Base-by-base conservation (phyloP, 2,888 invertebrate species). In the Drosophila kambysellisi region DNA sequence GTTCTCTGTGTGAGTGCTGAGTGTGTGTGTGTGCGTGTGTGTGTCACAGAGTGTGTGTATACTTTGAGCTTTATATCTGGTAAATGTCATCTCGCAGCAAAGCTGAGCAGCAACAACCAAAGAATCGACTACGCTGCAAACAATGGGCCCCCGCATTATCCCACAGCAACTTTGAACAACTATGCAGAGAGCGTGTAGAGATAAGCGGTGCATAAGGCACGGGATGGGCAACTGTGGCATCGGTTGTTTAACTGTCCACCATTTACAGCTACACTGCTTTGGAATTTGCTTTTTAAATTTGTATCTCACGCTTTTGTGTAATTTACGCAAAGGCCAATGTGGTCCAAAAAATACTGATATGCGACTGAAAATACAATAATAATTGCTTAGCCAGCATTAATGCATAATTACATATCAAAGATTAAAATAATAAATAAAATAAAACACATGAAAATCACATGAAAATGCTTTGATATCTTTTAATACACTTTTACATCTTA, bases 1-100 rank as follows among this genome's bases (percentile, higher is more conserved):
- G 64, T 70, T 54, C 50, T 62, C 52, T 73, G 56, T 75, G 41
- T 39, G 32, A 33, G 39, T 30, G 48, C 20, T 52, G 43, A 43
- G 50, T 33, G 33, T 32, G 60, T 41, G 9, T 43, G 37, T 50
- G 39, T 35, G 54, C 62, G 63, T 60, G 46, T 54, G 12, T 25
- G 35, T 43, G 35, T 52, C 29, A 52, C 57, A 56, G 53, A 25
- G 25, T 53, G n/a, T 50, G 52, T 74, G 57, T 59, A 56, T 62
- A 69, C 71, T 82, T 88, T 89, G 82, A 79, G 90, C 85, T 75
- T 70, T 82, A 81, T 86, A 91, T 91, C 90, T 91, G 84, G 81
- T 76, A 81, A 91, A 91, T 91, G 90, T 90, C 90, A 91, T 91
- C 90, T 83, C 81, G 74, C 80, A 68, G 63, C 64, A 70, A 59